Percentiles rank a stretch among this genome's conserved stretches.
Evolutionary conservation across 2,888 invertebrate genomes (phyloP).

Genomic region (Julus scandinavius): DNA sequence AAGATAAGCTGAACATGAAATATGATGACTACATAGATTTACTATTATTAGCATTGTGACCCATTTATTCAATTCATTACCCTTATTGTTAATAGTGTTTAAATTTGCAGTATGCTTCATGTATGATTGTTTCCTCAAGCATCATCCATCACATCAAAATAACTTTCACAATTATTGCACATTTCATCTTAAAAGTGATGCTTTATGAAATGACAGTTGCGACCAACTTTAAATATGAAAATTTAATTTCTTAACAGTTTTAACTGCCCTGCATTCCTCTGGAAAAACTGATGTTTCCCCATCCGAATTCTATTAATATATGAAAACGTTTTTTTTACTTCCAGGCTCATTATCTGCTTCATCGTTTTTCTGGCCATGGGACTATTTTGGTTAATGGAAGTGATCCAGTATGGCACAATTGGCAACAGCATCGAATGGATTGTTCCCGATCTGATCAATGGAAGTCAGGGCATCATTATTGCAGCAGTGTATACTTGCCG

Average conservation of each 20-base stretch:
- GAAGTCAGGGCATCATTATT: slow-evolving; percentile 87
- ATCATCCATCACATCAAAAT: no score
- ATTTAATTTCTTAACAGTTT: background rate
- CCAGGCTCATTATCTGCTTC: slow-evolving; percentile 80
- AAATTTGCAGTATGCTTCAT: no score
- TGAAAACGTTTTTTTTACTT: background rate
- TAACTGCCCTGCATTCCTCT: no score
- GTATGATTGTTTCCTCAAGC: no score
- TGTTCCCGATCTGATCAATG: slow-evolving; percentile 84
- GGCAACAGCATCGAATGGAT: slow-evolving; percentile 85
- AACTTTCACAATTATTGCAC: no score
- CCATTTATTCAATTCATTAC: no score
- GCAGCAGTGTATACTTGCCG: slow-evolving; percentile 74
- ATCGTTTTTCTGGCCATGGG: slow-evolving; percentile 87
- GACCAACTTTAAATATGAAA: no score
- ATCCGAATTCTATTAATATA: slow-evolving; percentile 13
- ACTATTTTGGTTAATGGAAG: slow-evolving; percentile 80
- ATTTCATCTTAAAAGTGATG: no score
- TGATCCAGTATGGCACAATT: slow-evolving; percentile 84
- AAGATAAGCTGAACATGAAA: background rate
- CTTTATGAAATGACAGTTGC: no score
- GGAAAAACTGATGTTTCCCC: no score
- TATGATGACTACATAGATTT: background rate
- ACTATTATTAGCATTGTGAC: no score
- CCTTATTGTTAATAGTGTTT: no score